Conservation (phyloP, 1,140 invertebrate species). For the Leptinotarsa texana region DNA sequence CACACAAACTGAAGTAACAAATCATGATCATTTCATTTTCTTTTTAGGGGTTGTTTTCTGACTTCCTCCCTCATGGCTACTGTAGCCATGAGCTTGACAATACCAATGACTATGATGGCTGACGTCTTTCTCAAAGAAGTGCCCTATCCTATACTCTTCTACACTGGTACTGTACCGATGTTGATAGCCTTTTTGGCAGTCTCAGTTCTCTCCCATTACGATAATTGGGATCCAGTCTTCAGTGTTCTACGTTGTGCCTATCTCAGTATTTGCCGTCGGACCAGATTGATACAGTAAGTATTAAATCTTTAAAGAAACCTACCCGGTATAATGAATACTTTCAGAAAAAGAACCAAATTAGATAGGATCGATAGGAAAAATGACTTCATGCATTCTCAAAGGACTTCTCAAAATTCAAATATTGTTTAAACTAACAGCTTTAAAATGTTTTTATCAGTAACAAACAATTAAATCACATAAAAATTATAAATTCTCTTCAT, state of each 20-base stretch:
- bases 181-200: slow-evolving; percentile 77
- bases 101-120: slow-evolving; percentile 83
- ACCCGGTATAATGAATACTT: too few species aligned
- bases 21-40: slow-evolving; percentile 13
- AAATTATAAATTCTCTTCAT: too few species aligned
- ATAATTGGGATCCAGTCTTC: slow-evolving; percentile 83
- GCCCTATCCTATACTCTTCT: slow-evolving; percentile 75
- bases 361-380: too few species aligned
- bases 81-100: slow-evolving; percentile 78
- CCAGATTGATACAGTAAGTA: slow-evolving; percentile 45
- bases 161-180: slow-evolving; percentile 78
- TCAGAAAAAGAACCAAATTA: too few species aligned
- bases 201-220: slow-evolving; percentile 76
- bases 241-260: slow-evolving; percentile 64
- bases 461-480: too few species aligned
- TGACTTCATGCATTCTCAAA: too few species aligned
- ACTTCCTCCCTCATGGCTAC: slow-evolving; percentile 87
- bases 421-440: too few species aligned
- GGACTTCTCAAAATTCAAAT: too few species aligned
- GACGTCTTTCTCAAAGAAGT: slow-evolving; percentile 78
- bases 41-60: slow-evolving; percentile 81
- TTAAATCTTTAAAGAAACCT: too few species aligned
- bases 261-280: slow-evolving; percentile 41
- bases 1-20: background rate
- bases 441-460: too few species aligned